Evolutionary conservation across 2,113 vertebrate genomes (phyloP), one percentile per base, ranked within the genome.

Genomic region (Garra rufa): DNA sequence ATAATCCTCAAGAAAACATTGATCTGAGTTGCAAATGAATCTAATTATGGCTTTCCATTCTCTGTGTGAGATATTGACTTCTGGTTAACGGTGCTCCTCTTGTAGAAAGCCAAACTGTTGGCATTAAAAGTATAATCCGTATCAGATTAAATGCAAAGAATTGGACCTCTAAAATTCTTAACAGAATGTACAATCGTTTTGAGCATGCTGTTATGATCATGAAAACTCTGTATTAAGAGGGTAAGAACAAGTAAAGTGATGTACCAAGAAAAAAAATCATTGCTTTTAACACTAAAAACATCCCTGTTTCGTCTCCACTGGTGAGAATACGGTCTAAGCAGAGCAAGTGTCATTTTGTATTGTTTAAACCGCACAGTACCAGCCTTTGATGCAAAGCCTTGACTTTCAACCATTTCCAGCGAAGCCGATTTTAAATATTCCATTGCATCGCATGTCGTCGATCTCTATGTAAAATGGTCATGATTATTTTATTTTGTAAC

Each of bases 401-500:
- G 46, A 83, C 91, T 83, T 93, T 93, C 91, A 48, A 76, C 87
- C 89, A 87, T 92, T 94, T 93, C 89, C 30, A 83, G 86, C 91
- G 91, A 90, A 92, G 87, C 88, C 44, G 75, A 92, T 89, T 90
- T 88, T 89, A 91, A 94, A 94, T 90, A 92, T 94, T 93, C 92
- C 57, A 76, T 87, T 78, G 86, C 88, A 87, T 93, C 91, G 81
- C 90, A 89, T 94, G 93, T 92, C 93, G 89, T 87, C 90, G 91
- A 93, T 94, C 92, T 91, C 92, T 93, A 91, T 93, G 94, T 94
- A 94, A 95, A 96, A 95, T 90, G 95, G 94, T 97, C 96, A 96
- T 97, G 95, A 97, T 96, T 97, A 96, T 97, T 97, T 97, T 94
- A 97, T 96, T 96, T 92, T 92, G 95, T 91, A 92, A 93, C 95